Conservation (phyloP, 1,140 invertebrate species). For the Camponotus pennsylvanicus region DNA sequence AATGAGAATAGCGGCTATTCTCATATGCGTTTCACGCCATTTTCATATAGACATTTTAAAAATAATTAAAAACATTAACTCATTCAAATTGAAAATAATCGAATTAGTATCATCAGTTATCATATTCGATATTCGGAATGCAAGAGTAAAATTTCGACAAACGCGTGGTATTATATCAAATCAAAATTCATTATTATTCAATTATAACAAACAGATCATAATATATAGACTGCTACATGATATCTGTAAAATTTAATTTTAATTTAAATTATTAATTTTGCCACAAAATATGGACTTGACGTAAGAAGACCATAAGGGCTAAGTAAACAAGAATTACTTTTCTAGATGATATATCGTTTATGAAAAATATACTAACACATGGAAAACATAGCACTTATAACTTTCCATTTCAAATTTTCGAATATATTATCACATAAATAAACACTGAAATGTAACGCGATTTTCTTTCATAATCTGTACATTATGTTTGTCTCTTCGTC, state of each 20-base stretch:
- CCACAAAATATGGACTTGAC: not conserved
- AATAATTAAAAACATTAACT: constrained; percentile 5
- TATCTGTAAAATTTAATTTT: constrained; percentile 29
- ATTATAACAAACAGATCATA: not conserved
- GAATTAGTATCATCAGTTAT: constrained; percentile 20
- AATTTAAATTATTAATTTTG: not conserved
- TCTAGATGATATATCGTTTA: not conserved
- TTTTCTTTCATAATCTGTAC: constrained; percentile 24
- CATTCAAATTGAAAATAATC: not conserved
- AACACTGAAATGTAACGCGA: not conserved
- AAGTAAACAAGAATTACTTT: not conserved
- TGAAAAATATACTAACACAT: not conserved
- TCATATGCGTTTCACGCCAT: not conserved
- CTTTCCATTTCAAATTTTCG: constrained; percentile 14
- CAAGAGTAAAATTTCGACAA: not conserved
- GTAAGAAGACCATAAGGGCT: not conserved
- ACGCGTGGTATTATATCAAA: not conserved
- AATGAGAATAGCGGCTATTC: not conserved
- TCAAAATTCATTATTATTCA: constrained; percentile 2
- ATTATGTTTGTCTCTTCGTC: constrained; percentile 4
- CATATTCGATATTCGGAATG: not conserved
- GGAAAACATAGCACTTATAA: not conserved
- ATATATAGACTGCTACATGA: not conserved
- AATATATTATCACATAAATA: not conserved
- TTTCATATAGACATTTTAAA: constrained; percentile 1